Percentiles rank a stretch among this genome's conserved stretches.
phyloP scores from a whole-genome alignment of 2,888 invertebrate species.

The Pollenia labialis region DNA sequence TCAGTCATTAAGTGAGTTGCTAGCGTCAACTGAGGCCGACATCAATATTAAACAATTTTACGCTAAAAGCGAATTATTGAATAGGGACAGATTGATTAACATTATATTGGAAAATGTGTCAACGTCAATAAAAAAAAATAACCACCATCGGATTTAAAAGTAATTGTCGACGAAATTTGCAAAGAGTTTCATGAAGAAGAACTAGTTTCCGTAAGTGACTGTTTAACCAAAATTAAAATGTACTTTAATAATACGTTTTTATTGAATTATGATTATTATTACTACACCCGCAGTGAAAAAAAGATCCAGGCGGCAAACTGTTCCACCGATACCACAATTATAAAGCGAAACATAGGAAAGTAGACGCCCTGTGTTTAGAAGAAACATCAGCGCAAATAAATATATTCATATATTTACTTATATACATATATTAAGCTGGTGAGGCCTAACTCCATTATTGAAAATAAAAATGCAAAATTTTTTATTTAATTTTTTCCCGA shows the following conservation, averaged over 20 bases:
- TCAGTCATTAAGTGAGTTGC: no score
- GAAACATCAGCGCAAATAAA: no score
- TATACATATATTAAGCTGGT: no score
- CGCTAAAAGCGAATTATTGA: no score
- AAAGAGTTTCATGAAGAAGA: slow-evolving; percentile 11
- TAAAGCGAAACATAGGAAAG: slow-evolving; percentile 42
- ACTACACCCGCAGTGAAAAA: slow-evolving; percentile 20
- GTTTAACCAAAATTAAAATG: background rate
- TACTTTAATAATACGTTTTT: background rate
- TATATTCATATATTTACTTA: no score
- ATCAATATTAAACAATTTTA: no score
- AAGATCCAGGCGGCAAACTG: slow-evolving; percentile 27
- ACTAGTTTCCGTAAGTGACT: background rate
- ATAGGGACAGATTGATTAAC: no score
- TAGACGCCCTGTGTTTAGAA: background rate
- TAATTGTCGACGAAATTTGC: slow-evolving; percentile 17
- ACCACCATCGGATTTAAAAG: slow-evolving; percentile 21
- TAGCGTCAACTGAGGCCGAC: no score
- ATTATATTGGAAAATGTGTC: background rate
- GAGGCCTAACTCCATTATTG: no score
- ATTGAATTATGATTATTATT: slow-evolving; percentile 36
- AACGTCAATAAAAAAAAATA: background rate
- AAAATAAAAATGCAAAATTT: no score
- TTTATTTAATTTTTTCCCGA: no score
- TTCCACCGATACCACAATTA: slow-evolving; percentile 39